Conservation (phyloP, 2,888 invertebrate species). For the Eustalomyia histrio region DNA sequence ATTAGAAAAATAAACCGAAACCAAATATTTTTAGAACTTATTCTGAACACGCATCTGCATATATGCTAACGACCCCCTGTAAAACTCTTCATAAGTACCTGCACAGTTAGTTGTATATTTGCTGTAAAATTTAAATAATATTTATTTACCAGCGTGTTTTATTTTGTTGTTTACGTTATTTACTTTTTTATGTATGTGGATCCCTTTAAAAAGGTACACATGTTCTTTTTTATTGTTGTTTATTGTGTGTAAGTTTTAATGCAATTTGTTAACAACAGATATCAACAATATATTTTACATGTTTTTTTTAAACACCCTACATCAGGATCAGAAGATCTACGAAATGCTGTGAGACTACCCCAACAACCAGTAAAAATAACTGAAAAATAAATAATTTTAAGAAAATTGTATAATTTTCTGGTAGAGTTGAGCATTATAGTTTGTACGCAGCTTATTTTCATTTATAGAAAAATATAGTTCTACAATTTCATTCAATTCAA, state of each 20-base stretch:
- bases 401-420: no score
- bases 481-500: no score
- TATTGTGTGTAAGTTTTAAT: slow-evolving; percentile 6
- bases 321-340: no score
- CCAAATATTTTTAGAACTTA: no score
- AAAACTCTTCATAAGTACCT: neutral
- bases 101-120: neutral
- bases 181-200: neutral
- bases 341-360: no score
- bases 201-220: neutral
- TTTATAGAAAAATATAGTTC: no score
- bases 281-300: slow-evolving; percentile 27
- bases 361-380: no score
- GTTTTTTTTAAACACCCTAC: neutral
- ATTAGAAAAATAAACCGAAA: no score
- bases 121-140: neutral
- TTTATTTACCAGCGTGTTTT: neutral
- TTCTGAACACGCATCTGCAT: neutral
- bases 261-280: slow-evolving; percentile 47
- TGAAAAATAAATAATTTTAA: no score
- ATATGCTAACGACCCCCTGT: neutral
- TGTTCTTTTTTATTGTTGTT: neutral
- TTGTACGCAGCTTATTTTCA: no score
- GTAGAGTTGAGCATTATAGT: no score
- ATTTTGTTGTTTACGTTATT: neutral